These are phyloP conservation scores for Muscicapa comitata DNA, from an alignment of 2,797 vertebrate species.

Conservation along the genomic window DNA sequence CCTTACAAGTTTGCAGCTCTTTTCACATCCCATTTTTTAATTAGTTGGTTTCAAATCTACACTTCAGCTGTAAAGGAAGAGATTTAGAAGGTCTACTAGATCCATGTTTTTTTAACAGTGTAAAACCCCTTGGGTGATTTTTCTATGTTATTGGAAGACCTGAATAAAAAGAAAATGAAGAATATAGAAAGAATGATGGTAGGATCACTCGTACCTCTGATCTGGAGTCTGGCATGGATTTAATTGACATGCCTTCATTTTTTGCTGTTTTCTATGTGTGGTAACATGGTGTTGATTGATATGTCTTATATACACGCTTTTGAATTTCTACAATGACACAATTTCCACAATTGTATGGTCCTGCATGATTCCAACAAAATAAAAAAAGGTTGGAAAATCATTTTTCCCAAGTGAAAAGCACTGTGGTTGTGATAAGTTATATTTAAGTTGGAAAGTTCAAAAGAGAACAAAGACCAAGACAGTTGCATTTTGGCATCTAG, in stretches of 20 bases:
- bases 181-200: neutral
- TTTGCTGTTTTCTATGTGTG: neutral
- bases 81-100: neutral
- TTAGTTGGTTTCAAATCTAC: neutral
- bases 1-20: neutral
- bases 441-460: neutral
- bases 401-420: neutral
- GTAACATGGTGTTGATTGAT: neutral
- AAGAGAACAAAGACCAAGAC: neutral
- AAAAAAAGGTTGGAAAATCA: neutral
- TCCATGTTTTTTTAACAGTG: neutral
- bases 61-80: neutral
- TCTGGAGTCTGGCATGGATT: neutral
- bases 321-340: neutral
- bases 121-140: neutral
- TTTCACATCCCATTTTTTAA: neutral
- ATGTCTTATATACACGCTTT: neutral
- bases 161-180: neutral
- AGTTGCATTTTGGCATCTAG: neutral
- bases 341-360: neutral
- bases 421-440: neutral
- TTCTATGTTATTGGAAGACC: neutral
- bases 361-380: neutral
- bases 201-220: neutral
- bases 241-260: neutral